Base-by-base conservation (phyloP, 2,888 invertebrate species). In the Lithophane socia region DNA sequence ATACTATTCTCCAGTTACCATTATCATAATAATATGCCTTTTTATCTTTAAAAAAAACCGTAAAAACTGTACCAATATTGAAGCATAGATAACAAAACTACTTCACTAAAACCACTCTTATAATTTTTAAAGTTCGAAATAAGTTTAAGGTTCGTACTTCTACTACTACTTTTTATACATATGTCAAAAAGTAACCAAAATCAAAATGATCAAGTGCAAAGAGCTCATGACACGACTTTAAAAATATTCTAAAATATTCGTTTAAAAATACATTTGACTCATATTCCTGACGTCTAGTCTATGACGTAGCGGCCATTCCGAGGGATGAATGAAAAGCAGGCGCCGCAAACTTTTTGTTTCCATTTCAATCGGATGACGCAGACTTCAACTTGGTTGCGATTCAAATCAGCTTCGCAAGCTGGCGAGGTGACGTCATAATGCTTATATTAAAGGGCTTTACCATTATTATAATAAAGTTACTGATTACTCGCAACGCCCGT, bases 241-340 rank as follows among this genome's bases (percentile, higher is more conserved):
- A 37, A 58, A 37, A 58, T 42, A 49, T 9, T 37, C 21, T 37
- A 61, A 58, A 21, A 49, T 49, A 49, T 8, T 12, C 21, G 18
- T 60, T 56, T 71, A 71, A 70, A 84, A 74, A 82, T 61, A 77
- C 66, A 79, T 29, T 24, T 94, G 94, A 94, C 84, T 93, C 94
- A 94, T 89, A 82, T 54, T 77, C 49, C 72, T 89, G 86, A 73
- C 82, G 87, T 90, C 87, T 89, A 86, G 88, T 83, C 87, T 82
- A 85, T 94, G 92, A 93, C 92, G 91, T 89, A 87, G 89, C 80
- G 68, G 75, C 64, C 86, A 85, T 87, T 84, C 83, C 88, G 90
- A 91, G 92, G 93, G 93, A 91, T 93, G 92, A 94, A 93, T 93
- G 91, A 91, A 90, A 93, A 91, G 92, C 89, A 75, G 85, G 83